phyloP scores from a whole-genome alignment of 2,113 vertebrate genomes.

The Elanoides forficatus region DNA sequence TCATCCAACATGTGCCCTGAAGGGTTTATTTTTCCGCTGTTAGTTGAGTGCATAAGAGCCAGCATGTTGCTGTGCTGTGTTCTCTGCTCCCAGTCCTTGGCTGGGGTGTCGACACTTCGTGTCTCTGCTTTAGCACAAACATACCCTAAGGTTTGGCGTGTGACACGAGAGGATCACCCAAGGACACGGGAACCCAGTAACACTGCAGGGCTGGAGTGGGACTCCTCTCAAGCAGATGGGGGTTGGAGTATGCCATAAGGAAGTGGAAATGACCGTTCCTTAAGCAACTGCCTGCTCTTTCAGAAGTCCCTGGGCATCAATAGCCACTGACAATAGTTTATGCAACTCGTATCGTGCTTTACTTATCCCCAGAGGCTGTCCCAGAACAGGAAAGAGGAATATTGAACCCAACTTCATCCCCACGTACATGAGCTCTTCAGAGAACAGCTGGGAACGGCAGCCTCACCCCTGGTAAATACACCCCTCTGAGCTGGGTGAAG shows the following conservation, averaged over 20 bases:
- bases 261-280: neutral
- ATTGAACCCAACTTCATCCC: neutral
- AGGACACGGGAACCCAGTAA: neutral
- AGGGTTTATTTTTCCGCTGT: neutral
- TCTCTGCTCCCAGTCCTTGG: neutral
- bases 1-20: neutral
- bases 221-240: neutral
- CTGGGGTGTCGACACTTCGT: accelerated
- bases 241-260: too few relatives aligned
- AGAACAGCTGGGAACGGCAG: neutral
- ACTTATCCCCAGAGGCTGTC: neutral
- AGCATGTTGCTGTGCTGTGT: neutral
- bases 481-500: neutral
- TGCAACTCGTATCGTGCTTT: accelerated
- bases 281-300: neutral
- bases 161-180: neutral
- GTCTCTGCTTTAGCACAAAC: neutral
- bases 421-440: neutral
- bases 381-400: neutral
- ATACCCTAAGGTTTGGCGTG: neutral
- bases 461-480: neutral
- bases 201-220: neutral
- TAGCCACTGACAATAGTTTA: neutral
- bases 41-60: neutral
- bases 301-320: neutral